Evolutionary conservation across 2,888 invertebrate species (phyloP), one percentile per base, ranked within the genome.

Genomic region (Nemurella pictetii): DNA sequence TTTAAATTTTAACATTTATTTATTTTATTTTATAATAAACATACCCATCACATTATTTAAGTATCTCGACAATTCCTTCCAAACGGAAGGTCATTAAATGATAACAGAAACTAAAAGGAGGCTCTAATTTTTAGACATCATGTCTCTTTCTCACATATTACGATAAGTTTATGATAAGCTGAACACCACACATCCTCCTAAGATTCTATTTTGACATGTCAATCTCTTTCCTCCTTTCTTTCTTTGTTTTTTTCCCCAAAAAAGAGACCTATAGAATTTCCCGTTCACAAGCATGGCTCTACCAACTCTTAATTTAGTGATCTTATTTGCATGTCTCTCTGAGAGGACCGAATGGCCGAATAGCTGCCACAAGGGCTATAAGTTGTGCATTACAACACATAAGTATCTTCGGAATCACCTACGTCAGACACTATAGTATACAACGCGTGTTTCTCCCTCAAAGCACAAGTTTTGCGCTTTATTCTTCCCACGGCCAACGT

Each of bases 391-490:
- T 35, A 81, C 27, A 26, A 81, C 26, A 9, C 27, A 75, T 9
- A 27, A 28, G 75, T 75, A 75, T n/a, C 80, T 36, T n/a, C 36
- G n/a, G 32, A 30, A 81, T 26, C 27, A 26, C 27, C 80, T 20
- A 78, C 78, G 25, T n/a, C 78, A 30, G 30, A n/a, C 27, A 78
- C 30, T 12, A 7, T 55, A 55, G 55, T 55, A 55, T 55, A 55
- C 55, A 55, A 55, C 55, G n/a, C 80, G n/a, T 30, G 80, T 35
- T 36, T 35, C 35, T 32, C 36, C 36, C 36, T 36, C n/a, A 25
- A 81, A 20, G 35, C 32, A 80, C 80, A n/a, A 80, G 30, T 36
- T 81, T 35, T 30, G 30, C 80, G 80, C 80, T 81, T 81, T 81
- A 5, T 81, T 26, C 80, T 20, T 81, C 80, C 35, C 36, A 32